Base-by-base conservation (phyloP, 2,888 invertebrate species). In the Thumatha senex region DNA sequence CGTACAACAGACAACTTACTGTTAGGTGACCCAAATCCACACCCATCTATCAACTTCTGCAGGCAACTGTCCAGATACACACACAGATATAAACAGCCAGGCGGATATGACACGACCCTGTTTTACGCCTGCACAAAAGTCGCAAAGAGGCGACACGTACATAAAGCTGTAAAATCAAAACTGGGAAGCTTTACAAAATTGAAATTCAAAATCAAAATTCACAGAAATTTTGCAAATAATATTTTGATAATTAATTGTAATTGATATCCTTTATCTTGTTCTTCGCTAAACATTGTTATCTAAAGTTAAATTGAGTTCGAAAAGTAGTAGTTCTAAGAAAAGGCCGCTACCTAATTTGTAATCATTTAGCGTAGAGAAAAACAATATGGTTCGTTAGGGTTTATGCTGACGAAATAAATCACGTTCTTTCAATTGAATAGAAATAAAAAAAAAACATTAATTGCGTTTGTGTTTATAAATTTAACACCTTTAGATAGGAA, bases 351-450 rank as follows among this genome's bases (percentile, higher is more conserved):
- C 59, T 62, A 54, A 60, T 65, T 65, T 58, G 54, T 62, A 65
- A 58, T 58, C 62, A 33, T 43, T 18, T 39, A 29, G 56, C 54
- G 54, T 12, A 35, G 48, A 51, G 63, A 58, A 63, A 63, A 64
- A 63, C 64, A 63, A 58, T 63, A 55, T 49, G 63, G 55, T 61
- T 63, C 63, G 54, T 63, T 63, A 63, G 56, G 54, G 52, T 33
- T 48, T 45, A 14, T 42, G 54, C 43, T 46, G 49, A 39, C 42
- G 43, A 56, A 54, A 13, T 10, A 58, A 63, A 63, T 60, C 57
- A 54, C 47, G 47, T 45, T 36, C 42, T 43, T 35, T 24, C 49
- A 50, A 63, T 50, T 49, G 44, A 46, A 49, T 47, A 11, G 44
- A 63, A 63, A 52, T 24, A n/a, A n/a, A 57, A n/a, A n/a, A n/a